Conservation (phyloP, 2,888 invertebrate genomes). For the Rhyacophila evoluta region DNA sequence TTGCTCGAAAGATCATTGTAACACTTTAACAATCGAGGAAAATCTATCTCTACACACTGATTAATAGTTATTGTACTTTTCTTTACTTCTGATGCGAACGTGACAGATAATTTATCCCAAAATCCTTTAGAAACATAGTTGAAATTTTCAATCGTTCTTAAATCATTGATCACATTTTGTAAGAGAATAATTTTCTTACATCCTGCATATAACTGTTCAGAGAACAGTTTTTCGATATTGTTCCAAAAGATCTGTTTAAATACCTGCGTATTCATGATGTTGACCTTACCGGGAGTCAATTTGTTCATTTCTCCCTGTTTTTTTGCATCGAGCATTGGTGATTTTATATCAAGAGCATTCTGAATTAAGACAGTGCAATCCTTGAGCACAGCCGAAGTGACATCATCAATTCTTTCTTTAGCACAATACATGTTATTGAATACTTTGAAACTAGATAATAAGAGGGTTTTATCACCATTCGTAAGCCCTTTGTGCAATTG, state of each 20-base stretch:
- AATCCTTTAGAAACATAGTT: constrained; percentile 69
- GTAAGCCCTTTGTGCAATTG: constrained; percentile 84
- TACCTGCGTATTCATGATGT: constrained; percentile 69
- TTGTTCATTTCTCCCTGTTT: constrained; percentile 63
- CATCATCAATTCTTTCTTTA: constrained; percentile 68
- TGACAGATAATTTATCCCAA: constrained; percentile 70
- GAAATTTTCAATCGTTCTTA: constrained; percentile 68
- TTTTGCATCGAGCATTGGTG: constrained; percentile 65
- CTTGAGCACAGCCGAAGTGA: constrained; percentile 68
- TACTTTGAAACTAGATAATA: constrained; percentile 73
- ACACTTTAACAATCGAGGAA: constrained; percentile 85
- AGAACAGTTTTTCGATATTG: constrained; percentile 88
- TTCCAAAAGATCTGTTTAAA: constrained; percentile 82
- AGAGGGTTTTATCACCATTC: constrained; percentile 77
- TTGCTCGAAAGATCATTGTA: constrained; percentile 82
- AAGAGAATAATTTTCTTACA: constrained; percentile 77
- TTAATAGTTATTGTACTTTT: constrained; percentile 73
- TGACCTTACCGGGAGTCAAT: constrained; percentile 67
- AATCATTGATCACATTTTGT: constrained; percentile 67
- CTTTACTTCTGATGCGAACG: constrained; percentile 68
- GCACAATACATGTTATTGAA: constrained; percentile 67
- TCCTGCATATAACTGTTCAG: constrained; percentile 77
- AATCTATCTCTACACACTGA: constrained; percentile 89
- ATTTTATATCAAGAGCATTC: constrained; percentile 66
- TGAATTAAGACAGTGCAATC: constrained; percentile 69